These are phyloP conservation scores for Sterrhoptilus dennistouni DNA, from an alignment of 2,113 vertebrate genomes.

Conservation along the genomic window DNA sequence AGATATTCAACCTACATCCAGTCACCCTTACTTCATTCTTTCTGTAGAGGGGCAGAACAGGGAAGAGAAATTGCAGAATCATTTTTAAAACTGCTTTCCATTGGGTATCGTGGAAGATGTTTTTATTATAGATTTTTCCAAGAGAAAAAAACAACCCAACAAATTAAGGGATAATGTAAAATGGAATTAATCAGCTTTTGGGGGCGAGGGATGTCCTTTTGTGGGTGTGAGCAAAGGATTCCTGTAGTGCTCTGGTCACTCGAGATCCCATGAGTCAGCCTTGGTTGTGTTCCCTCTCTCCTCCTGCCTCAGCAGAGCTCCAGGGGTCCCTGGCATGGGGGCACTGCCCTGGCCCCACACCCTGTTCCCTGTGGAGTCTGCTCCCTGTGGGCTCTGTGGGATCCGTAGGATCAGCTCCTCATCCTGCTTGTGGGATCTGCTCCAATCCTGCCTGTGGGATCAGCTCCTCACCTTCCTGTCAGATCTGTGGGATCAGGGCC, in stretches of 20 bases:
- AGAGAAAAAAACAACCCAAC: not conserved
- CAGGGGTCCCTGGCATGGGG: not conserved
- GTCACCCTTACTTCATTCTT: not conserved
- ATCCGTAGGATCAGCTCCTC: not conserved
- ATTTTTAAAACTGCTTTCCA: not conserved
- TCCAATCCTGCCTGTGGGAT: too few species aligned
- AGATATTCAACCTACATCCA: not conserved
- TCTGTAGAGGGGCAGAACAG: conserved; percentile 4
- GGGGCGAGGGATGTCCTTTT: conserved; percentile 22
- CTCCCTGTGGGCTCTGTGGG: not conserved
- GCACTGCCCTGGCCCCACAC: not conserved
- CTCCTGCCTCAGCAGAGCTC: not conserved
- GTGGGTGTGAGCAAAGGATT: conserved; percentile 43
- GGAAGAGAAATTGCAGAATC: not conserved
- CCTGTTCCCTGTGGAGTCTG: not conserved
- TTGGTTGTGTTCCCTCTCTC: conserved; percentile 16
- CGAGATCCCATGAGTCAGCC: conserved; percentile 39
- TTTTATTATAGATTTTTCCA: not conserved
- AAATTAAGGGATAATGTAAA: not conserved
- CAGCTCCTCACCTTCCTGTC: too few species aligned
- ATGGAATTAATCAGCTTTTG: not conserved
- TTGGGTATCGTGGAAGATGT: not conserved
- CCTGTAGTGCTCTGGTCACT: conserved; percentile 17
- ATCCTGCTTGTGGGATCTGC: not conserved
- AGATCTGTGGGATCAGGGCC: not conserved